Evolutionary conservation across 2,113 vertebrate species (phyloP).

Genomic region (Cygnus buccinator): DNA sequence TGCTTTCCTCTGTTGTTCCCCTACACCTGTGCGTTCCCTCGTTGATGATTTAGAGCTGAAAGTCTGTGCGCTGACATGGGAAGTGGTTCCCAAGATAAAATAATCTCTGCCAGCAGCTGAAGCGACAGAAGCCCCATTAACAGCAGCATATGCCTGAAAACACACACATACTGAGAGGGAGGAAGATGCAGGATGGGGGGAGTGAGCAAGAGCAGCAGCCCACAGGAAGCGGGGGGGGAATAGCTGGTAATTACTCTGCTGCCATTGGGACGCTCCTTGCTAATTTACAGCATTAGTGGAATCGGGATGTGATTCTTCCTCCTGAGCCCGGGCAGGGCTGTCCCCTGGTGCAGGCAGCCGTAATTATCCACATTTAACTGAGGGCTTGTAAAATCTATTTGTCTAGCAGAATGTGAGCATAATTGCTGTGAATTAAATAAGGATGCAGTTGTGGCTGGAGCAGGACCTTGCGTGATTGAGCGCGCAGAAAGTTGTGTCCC

Average conservation of each 20-base stretch:
- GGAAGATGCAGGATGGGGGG: background rate
- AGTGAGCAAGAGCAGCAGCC: background rate
- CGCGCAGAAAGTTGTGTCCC: background rate
- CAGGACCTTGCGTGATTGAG: background rate
- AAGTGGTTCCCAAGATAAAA: slow-evolving; percentile 43
- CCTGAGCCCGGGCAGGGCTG: background rate
- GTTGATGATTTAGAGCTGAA: slow-evolving; percentile 42
- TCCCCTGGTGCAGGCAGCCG: slow-evolving; percentile 19
- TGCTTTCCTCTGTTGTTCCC: background rate
- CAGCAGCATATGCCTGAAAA: slow-evolving; percentile 75
- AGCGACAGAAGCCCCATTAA: slow-evolving; percentile 78
- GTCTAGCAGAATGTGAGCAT: slow-evolving; percentile 47
- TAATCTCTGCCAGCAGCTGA: slow-evolving; percentile 75
- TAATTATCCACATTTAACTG: slow-evolving; percentile 61
- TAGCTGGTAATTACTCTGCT: slow-evolving; percentile 75
- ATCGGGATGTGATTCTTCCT: slow-evolving; percentile 5
- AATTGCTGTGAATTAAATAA: slow-evolving; percentile 44
- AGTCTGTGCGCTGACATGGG: slow-evolving; percentile 20
- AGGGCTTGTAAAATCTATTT: slow-evolving; percentile 69
- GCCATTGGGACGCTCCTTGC: slow-evolving; percentile 75
- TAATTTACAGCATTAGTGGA: slow-evolving; percentile 64
- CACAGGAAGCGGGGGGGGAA: slow-evolving; percentile 30
- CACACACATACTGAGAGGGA: background rate
- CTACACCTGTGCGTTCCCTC: slow-evolving; percentile 26
- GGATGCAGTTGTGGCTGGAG: slow-evolving; percentile 1